Evolutionary conservation across 2,888 invertebrate genomes (phyloP).

Genomic region (Ceramica pisi): DNA sequence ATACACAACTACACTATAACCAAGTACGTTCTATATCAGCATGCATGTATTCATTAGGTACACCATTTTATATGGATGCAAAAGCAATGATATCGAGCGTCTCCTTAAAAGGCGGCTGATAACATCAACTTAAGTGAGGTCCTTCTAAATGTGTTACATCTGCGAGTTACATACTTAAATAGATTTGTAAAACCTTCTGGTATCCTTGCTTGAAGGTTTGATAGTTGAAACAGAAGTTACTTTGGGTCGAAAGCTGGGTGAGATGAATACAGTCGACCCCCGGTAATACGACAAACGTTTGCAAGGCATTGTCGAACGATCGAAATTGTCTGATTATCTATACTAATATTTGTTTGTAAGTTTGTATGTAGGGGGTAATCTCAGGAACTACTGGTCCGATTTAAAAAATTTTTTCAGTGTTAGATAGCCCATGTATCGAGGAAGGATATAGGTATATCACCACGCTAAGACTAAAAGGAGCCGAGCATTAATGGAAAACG

Average conservation of each 20-base stretch:
- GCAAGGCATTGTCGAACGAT: too few relatives aligned
- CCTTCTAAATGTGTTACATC: constrained; percentile 42
- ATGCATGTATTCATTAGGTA: constrained; percentile 38
- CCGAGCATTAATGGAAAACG: too few relatives aligned
- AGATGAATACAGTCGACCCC: too few relatives aligned
- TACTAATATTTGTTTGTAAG: too few relatives aligned
- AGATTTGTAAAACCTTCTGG: constrained; percentile 14
- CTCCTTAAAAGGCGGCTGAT: constrained; percentile 47
- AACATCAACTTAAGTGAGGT: constrained; percentile 38
- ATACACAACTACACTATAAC: background rate
- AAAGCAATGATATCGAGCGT: constrained; percentile 39
- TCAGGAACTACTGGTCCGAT: too few relatives aligned
- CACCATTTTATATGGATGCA: constrained; percentile 53
- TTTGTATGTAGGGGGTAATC: too few relatives aligned
- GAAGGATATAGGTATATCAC: too few relatives aligned
- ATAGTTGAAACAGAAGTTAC: background rate
- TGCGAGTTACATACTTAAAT: constrained; percentile 28
- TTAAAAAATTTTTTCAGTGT: too few relatives aligned
- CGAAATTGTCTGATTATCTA: too few relatives aligned
- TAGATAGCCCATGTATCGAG: too few relatives aligned
- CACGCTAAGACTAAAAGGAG: too few relatives aligned
- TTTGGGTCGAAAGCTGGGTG: background rate
- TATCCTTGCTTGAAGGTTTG: constrained; percentile 9
- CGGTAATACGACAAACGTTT: too few relatives aligned
- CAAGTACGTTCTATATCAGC: constrained; percentile 8